phyloP scores from a whole-genome alignment of 2,113 vertebrate genomes.

The Panthera leo region DNA sequence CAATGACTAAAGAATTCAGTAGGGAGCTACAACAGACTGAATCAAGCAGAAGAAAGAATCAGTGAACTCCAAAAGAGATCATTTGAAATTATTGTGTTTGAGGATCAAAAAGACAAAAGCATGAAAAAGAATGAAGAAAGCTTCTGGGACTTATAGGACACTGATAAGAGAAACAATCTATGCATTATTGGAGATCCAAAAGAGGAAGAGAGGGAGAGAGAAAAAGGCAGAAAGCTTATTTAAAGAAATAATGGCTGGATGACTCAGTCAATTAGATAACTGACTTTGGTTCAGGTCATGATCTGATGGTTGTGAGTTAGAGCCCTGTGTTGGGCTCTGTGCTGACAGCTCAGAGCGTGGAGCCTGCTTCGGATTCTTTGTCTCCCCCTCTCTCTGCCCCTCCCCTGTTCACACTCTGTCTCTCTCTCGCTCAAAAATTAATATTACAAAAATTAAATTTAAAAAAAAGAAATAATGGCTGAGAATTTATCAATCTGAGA shows the following conservation, averaged over 20 bases:
- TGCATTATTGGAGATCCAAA: background rate
- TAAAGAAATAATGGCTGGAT: background rate
- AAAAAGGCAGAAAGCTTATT: background rate
- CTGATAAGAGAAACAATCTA: background rate
- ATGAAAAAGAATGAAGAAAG: background rate
- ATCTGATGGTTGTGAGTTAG: too few species aligned
- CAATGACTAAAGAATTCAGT: background rate
- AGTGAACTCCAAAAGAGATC: background rate
- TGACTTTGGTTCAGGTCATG: too few species aligned
- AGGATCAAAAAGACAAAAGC: background rate
- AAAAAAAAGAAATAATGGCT: background rate
- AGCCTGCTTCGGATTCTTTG: too few species aligned
- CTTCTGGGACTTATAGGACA: background rate
- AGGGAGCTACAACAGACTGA: background rate
- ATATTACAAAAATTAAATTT: background rate
- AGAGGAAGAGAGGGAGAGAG: background rate
- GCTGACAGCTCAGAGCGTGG: too few species aligned
- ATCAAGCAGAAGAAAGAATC: background rate
- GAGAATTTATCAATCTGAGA: background rate
- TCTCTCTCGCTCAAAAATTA: too few species aligned
- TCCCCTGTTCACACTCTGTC: too few species aligned
- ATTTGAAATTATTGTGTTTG: background rate
- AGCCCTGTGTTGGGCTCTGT: too few species aligned
- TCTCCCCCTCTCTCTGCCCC: too few species aligned
- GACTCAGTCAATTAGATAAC: too few species aligned